Percentiles rank a stretch among this genome's conserved stretches.
Evolutionary conservation across 2,888 invertebrate genomes (phyloP).

Genomic region (Leptarthrus brevirostris): DNA sequence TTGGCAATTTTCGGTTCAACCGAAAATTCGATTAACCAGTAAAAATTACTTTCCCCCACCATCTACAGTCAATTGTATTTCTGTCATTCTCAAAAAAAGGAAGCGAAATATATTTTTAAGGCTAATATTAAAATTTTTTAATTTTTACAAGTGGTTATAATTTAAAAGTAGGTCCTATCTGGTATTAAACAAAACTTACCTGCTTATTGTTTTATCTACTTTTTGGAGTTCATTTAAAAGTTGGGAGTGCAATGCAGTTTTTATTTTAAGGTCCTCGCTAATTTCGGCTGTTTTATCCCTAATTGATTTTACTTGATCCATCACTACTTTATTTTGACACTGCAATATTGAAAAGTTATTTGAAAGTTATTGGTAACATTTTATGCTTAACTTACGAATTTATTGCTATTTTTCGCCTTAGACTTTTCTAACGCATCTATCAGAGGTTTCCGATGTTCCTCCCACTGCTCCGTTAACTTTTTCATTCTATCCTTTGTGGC

Average conservation of each 20-base stretch:
- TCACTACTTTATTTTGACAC: conserved; percentile 50
- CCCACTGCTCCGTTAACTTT: conserved; percentile 78
- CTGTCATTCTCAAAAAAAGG: too few species aligned
- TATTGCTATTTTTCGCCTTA: conserved; percentile 62
- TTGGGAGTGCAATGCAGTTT: conserved; percentile 66
- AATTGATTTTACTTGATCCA: conserved; percentile 56
- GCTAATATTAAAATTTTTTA: too few species aligned
- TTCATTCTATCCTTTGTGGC: conserved; percentile 73
- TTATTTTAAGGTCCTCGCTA: conserved; percentile 61
- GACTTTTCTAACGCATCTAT: conserved; percentile 69
- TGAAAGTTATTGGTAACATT: conserved; percentile 25
- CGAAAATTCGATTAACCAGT: too few species aligned
- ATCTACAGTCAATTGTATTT: too few species aligned
- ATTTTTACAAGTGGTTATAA: too few species aligned
- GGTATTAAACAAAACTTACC: conserved; percentile 62
- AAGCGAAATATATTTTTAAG: too few species aligned
- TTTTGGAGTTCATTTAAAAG: conserved; percentile 68
- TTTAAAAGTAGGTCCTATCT: too few species aligned
- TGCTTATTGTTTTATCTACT: conserved; percentile 70
- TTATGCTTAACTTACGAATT: conserved; percentile 60
- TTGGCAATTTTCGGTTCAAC: too few species aligned
- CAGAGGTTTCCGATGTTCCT: conserved; percentile 76
- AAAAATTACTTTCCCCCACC: too few species aligned
- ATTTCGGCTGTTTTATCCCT: conserved; percentile 65
- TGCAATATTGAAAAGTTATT: not conserved